Base-by-base conservation (phyloP, 1,140 invertebrate genomes). In the Leptinotarsa lineolata region DNA sequence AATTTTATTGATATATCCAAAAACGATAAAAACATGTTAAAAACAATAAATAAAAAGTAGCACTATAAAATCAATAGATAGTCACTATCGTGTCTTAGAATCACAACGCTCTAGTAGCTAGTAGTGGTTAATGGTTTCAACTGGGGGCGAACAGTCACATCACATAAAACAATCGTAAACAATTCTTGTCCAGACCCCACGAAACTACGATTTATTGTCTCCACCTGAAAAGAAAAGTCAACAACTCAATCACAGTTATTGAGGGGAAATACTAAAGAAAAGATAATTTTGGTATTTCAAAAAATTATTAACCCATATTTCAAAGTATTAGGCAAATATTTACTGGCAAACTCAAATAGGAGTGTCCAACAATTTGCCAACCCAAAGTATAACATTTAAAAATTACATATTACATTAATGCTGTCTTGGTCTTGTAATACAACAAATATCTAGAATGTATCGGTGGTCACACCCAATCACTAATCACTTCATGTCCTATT, bases 141-240 rank as follows among this genome's bases (percentile, higher is more conserved):
- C 59, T 39, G 24, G 63, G 30, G 54, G 18, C 46, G 20, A 69
- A 76, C 70, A 69, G 67, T 78, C 72, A 77, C 74, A 80, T 80
- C 76, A 79, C 77, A 80, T 76, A 54, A 73, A 76, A 72, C 66
- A 73, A 74, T 63, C 20, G 64, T 73, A 63, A 63, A 69, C 76
- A 74, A 70, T 69, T 73, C 70, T 70, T 21, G 69, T 76, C 54
- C 71, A 70, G 69, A 59, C 70, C 68, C 70, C 30, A 39, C 68
- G 72, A 61, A 77, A 79, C 73, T 81, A 81, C 72, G 76, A 80
- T 78, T 81, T 81, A 79, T 78, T 80, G 74, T 81, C 80, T 65
- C 80, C 76, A 81, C 78, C 80, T 81, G 72, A 74, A 80, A 80
- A 39, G 0, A 39, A 39, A 39, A 39, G 8, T 39, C 2, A 0